These are phyloP conservation scores for Patella depressa DNA, from an alignment of 2,888 invertebrate species.

Conservation along the genomic window DNA sequence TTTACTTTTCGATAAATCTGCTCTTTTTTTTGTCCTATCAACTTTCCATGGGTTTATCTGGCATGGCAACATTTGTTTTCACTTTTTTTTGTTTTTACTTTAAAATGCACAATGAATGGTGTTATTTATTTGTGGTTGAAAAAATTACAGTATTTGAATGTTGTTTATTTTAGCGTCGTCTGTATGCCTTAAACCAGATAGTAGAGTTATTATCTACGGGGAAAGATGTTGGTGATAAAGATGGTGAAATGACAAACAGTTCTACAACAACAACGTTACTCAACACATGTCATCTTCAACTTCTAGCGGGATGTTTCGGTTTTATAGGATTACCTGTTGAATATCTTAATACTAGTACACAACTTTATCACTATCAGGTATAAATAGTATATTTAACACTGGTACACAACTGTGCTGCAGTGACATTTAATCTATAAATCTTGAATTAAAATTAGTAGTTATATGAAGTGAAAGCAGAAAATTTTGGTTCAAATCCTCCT, in stretches of 20 bases:
- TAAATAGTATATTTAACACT: constrained; percentile 13
- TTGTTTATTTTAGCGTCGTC: constrained; percentile 63
- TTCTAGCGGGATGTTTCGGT: constrained; percentile 75
- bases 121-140: too few relatives aligned
- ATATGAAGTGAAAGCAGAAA: too few relatives aligned
- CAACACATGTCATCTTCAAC: constrained; percentile 73
- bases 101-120: too few relatives aligned
- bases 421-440: too few relatives aligned
- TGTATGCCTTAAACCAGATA: constrained; percentile 72
- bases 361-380: constrained; percentile 63
- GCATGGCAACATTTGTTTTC: too few relatives aligned
- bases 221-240: constrained; percentile 46
- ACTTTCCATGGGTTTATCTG: too few relatives aligned
- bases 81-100: too few relatives aligned
- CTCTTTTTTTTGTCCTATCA: too few relatives aligned
- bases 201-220: constrained; percentile 68
- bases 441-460: too few relatives aligned
- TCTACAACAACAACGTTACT: constrained; percentile 60
- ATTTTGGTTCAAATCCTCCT: too few relatives aligned
- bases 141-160: neutral
- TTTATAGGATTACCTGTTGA: constrained; percentile 65
- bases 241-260: constrained; percentile 27
- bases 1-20: too few relatives aligned
- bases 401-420: constrained; percentile 70
- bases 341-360: constrained; percentile 55